These are phyloP conservation scores for Cyprinodon diabolis DNA, from an alignment of 2,797 vertebrate species.

Conservation along the genomic window DNA sequence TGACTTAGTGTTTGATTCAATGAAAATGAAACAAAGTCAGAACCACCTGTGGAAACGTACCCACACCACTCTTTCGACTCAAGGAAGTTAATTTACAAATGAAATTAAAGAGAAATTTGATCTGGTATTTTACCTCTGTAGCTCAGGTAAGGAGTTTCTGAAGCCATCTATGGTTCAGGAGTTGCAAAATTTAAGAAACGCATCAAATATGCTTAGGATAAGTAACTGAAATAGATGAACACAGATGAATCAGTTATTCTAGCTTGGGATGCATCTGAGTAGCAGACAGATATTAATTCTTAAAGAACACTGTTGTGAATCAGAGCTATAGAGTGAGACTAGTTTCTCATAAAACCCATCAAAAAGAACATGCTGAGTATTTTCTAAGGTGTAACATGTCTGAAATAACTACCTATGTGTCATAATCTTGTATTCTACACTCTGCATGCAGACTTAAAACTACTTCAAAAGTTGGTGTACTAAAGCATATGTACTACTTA, in stretches of 20 bases:
- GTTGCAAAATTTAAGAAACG: not conserved
- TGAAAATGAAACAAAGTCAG: no score
- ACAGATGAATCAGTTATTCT: not conserved
- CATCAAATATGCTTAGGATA: not conserved
- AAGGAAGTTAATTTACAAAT: not conserved
- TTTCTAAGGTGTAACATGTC: slow-evolving; percentile 27
- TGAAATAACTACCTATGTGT: not conserved
- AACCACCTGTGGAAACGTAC: no score
- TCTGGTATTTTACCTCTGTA: no score
- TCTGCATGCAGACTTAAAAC: slow-evolving; percentile 41
- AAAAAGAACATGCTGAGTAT: slow-evolving; percentile 21
- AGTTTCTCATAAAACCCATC: slow-evolving; percentile 37
- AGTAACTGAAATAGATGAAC: not conserved
- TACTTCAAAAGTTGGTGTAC: slow-evolving; percentile 34
- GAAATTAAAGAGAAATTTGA: not conserved
- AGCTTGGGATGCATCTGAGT: not conserved
- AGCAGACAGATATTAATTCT: slow-evolving; percentile 40
- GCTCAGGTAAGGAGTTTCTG: no score
- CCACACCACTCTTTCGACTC: no score
- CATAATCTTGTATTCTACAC: slow-evolving; percentile 13
- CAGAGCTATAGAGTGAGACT: slow-evolving; percentile 60
- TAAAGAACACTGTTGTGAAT: slow-evolving; percentile 52
- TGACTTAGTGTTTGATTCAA: no score
- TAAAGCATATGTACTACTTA: slow-evolving; percentile 41
- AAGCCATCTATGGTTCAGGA: no score